Percentiles rank a stretch among this genome's conserved stretches.
Evolutionary conservation across 2,797 vertebrate genomes (phyloP).

Genomic region (Lindbergichthys nudifrons): DNA sequence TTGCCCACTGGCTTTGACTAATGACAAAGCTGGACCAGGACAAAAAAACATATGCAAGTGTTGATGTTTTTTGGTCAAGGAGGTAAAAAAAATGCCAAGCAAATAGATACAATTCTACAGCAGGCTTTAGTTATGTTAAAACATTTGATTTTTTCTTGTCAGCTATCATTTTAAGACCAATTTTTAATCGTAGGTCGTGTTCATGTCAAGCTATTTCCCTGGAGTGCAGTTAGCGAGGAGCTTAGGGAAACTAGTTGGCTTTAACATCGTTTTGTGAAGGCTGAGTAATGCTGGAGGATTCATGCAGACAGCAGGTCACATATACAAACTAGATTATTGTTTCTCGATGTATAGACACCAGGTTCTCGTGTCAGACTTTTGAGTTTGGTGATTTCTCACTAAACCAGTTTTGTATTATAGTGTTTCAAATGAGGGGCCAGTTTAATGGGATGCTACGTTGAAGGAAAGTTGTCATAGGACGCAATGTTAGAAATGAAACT

Average conservation of each 20-base stretch:
- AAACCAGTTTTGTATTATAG: neutral
- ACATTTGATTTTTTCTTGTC: constrained; percentile 27
- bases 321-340: no score
- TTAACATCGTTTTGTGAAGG: constrained; percentile 1
- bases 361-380: no score
- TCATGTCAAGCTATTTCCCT: constrained; percentile 27
- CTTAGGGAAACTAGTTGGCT: constrained; percentile 19
- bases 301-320: constrained; percentile 7
- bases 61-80: constrained; percentile 99
- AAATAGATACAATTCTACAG: constrained; percentile 89
- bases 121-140: constrained; percentile 91
- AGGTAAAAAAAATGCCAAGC: constrained; percentile 74
- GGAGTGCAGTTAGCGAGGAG: neutral
- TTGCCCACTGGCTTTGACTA: constrained; percentile 79
- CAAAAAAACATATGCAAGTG: constrained; percentile 96
- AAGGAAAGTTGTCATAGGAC: constrained; percentile 6
- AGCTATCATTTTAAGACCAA: constrained; percentile 24
- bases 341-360: no score
- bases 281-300: constrained; percentile 22
- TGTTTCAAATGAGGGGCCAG: neutral
- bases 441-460: neutral
- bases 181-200: constrained; percentile 4
- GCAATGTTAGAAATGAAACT: neutral
- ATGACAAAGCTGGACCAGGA: constrained; percentile 89
- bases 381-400: neutral